Conservation (phyloP, 2,797 vertebrate species). For the Meriones psammophilus region DNA sequence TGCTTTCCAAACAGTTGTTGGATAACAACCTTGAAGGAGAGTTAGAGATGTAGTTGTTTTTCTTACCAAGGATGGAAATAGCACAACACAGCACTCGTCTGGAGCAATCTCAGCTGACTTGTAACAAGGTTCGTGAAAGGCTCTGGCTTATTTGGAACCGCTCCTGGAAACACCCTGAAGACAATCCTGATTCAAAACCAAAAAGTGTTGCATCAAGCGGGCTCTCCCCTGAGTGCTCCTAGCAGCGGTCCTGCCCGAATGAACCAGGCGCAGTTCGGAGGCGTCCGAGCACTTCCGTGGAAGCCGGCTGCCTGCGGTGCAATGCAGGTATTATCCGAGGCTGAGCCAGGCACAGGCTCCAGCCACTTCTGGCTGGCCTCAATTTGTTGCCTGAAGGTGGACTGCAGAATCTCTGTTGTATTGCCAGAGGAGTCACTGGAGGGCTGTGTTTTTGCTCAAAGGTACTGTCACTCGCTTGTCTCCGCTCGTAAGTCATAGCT, state of each 20-base stretch:
- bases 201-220: background rate
- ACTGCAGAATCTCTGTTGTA: slow-evolving; percentile 69
- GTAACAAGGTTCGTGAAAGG: background rate
- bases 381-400: slow-evolving; percentile 68
- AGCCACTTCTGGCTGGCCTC: slow-evolving; percentile 43
- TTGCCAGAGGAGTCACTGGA: slow-evolving; percentile 76
- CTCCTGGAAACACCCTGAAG: background rate
- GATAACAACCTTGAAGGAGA: background rate
- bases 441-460: slow-evolving; percentile 73
- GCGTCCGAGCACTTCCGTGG: background rate
- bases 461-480: slow-evolving; percentile 60
- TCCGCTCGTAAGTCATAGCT: slow-evolving; percentile 70
- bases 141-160: slow-evolving; percentile 47
- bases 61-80: slow-evolving; percentile 15
- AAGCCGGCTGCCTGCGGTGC: background rate
- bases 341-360: background rate
- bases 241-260: background rate
- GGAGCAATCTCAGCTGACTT: background rate
- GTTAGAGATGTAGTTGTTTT: slow-evolving; percentile 14
- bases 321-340: slow-evolving; percentile 41
- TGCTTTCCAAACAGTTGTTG: slow-evolving; percentile 50
- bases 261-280: background rate
- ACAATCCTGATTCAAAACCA: slow-evolving; percentile 3
- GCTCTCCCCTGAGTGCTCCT: background rate
- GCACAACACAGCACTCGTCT: background rate